A percentile compares a stretch with the other conserved stretches of the same genome.
These are phyloP conservation scores for Percina caprodes DNA, from an alignment of 2,113 vertebrate species.

Conservation along the genomic window DNA sequence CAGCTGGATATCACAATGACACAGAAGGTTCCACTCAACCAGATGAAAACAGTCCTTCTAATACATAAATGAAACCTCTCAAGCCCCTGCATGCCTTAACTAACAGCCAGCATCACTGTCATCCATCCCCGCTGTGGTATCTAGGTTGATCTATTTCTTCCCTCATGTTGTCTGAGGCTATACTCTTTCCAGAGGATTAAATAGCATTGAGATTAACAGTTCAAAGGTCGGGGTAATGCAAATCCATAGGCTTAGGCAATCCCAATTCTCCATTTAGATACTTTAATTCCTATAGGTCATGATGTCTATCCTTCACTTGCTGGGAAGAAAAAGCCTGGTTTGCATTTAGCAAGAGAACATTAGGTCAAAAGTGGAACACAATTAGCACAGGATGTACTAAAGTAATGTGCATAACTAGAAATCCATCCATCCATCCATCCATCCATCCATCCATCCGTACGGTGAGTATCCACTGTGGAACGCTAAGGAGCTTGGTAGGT, in stretches of 20 bases:
- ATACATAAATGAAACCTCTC: constrained; percentile 24
- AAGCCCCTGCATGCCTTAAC: constrained; percentile 5
- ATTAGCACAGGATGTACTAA: constrained; percentile 22
- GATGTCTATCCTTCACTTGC: constrained; percentile 30
- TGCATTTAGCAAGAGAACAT: constrained; percentile 30
- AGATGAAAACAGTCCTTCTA: not conserved
- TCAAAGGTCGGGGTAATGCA: constrained; percentile 70
- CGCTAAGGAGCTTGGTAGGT: constrained; percentile 36
- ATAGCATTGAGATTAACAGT: constrained; percentile 69
- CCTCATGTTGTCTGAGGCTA: constrained; percentile 50
- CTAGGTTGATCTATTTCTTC: constrained; percentile 42
- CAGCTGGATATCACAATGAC: not conserved
- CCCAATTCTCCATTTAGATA: constrained; percentile 42
- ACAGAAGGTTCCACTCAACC: not conserved
- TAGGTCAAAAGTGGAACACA: constrained; percentile 41
- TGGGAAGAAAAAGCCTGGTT: not conserved
- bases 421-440: not conserved
- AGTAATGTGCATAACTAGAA: not conserved
- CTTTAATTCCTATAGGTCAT: constrained; percentile 52
- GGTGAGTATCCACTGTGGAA: not conserved
- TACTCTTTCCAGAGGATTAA: constrained; percentile 68
- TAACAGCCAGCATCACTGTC: constrained; percentile 7
- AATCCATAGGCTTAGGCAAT: constrained; percentile 69
- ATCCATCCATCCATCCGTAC: not conserved
- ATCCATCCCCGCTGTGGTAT: constrained; percentile 24